Evolutionary conservation across 2,888 invertebrate genomes (phyloP).

Genomic region (Urechis unicinctus): DNA sequence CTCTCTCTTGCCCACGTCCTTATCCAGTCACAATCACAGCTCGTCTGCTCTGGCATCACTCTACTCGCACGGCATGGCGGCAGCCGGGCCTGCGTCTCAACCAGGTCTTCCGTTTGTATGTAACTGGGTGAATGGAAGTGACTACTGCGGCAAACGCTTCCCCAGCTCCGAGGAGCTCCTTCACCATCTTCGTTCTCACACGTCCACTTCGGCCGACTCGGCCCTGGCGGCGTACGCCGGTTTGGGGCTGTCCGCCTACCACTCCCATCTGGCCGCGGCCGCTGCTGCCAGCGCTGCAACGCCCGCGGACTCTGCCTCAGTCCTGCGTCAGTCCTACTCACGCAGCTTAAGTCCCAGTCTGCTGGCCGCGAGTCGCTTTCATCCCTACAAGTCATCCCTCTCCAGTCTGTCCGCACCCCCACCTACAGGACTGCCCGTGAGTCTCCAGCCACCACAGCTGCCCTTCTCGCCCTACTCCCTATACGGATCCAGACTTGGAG

Average conservation of each 20-base stretch:
- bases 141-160: constrained; percentile 89
- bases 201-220: constrained; percentile 52
- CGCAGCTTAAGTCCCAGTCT: constrained; percentile 77
- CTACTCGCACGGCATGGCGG: not conserved
- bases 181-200: constrained; percentile 86
- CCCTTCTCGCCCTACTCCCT: not conserved
- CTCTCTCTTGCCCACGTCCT: not conserved
- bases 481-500: not conserved
- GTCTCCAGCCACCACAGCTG: not conserved
- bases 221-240: constrained; percentile 51
- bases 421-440: constrained; percentile 30
- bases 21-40: too few species aligned
- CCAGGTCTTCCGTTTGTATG: constrained; percentile 59
- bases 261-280: not conserved
- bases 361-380: constrained; percentile 78
- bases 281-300: not conserved
- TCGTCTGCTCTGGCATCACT: not conserved
- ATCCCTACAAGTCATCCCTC: constrained; percentile 77
- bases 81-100: not conserved
- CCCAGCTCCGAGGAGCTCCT: constrained; percentile 86
- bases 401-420: constrained; percentile 52
- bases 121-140: constrained; percentile 89
- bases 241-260: constrained; percentile 1
- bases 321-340: constrained; percentile 70
- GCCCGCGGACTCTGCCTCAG: constrained; percentile 51